Conservation (phyloP, 92 coral and sea anemone genomes). For the Meandrina meandrites region DNA sequence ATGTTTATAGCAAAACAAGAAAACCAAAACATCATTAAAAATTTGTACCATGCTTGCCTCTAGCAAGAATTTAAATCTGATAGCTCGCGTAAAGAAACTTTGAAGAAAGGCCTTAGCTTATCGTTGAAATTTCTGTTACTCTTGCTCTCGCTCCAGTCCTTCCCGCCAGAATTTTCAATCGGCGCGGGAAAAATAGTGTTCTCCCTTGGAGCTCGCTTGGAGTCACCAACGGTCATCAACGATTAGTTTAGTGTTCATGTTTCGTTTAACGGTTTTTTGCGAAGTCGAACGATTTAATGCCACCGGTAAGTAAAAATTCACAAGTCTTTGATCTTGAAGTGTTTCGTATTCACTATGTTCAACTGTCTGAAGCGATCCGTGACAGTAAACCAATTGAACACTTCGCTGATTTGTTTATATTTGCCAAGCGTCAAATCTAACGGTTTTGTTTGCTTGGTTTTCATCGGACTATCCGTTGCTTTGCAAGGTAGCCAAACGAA, state of each 20-base stretch:
- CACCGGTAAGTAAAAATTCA: neutral
- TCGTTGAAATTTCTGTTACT: too few relatives aligned
- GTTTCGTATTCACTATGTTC: neutral
- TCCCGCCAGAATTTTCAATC: conserved; percentile 16
- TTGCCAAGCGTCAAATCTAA: conserved; percentile 1
- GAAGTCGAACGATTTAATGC: neutral
- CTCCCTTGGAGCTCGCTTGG: neutral
- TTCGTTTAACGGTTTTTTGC: neutral
- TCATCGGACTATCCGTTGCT: neutral
- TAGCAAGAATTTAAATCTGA: too few relatives aligned
- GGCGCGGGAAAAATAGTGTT: conserved; percentile 14
- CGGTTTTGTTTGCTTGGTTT: conserved; percentile 2
- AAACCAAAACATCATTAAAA: too few relatives aligned
- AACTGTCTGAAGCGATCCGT: conserved; percentile 27
- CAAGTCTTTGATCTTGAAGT: neutral
- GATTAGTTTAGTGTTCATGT: neutral
- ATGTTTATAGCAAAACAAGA: too few relatives aligned
- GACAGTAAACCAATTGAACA: conserved; percentile 9
- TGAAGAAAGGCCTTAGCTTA: too few relatives aligned
- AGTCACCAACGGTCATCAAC: neutral
- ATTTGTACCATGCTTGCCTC: too few relatives aligned
- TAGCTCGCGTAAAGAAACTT: too few relatives aligned
- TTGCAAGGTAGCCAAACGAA: too few relatives aligned
- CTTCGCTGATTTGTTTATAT: neutral
- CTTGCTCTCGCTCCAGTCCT: conserved; percentile 39